Evolutionary conservation across 2,113 vertebrate species (phyloP).

Genomic region (Chrysemys picta): DNA sequence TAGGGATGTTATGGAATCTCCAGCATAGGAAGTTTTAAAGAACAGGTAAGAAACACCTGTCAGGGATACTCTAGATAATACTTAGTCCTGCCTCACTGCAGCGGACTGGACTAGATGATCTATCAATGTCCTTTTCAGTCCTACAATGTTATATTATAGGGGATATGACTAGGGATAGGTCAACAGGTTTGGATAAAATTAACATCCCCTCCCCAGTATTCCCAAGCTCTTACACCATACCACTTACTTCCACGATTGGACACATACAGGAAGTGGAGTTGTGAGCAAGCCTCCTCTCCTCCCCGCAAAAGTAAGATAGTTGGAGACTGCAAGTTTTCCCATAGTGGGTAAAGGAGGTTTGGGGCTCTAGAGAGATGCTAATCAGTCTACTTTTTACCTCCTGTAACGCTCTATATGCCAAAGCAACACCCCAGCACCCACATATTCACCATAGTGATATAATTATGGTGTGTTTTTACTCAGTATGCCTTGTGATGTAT

Average conservation of each 20-base stretch:
- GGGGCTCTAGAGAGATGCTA: background rate
- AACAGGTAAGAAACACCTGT: background rate
- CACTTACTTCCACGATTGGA: background rate
- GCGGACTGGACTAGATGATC: background rate
- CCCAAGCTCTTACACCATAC: background rate
- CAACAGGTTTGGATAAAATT: background rate
- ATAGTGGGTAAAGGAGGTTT: background rate
- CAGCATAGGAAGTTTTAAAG: background rate
- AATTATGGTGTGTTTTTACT: too few relatives aligned
- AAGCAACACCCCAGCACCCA: too few relatives aligned
- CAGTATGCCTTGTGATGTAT: too few relatives aligned
- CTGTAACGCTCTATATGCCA: background rate
- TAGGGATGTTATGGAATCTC: background rate
- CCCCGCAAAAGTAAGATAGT: background rate
- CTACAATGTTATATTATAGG: background rate
- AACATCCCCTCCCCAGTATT: background rate
- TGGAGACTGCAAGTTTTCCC: background rate
- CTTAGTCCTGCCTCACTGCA: background rate
- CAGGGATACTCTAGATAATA: too few relatives aligned
- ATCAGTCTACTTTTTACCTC: background rate
- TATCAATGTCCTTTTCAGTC: background rate
- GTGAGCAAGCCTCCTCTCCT: background rate
- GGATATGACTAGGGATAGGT: background rate
- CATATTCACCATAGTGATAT: too few relatives aligned
- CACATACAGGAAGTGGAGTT: background rate